Conservation (phyloP, 2,113 vertebrate genomes). For the Callochromis pleurospilus region DNA sequence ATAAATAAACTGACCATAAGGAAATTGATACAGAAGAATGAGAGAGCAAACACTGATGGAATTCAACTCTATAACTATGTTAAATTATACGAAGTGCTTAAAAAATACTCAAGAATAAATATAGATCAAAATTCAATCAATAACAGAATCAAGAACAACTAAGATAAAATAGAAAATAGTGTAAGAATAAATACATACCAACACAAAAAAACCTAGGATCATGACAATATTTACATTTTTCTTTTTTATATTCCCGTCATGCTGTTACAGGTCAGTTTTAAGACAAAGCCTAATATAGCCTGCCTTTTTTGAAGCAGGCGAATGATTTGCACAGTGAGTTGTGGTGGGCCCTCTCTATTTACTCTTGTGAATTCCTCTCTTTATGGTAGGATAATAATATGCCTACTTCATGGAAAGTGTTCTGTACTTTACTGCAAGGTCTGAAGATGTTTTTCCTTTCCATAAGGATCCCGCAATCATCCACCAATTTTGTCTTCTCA, state of each 20-base stretch:
- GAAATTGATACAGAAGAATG: not conserved
- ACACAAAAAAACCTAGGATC: not conserved
- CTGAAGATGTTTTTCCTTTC: not conserved
- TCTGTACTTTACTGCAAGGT: not conserved
- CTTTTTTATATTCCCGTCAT: not conserved
- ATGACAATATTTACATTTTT: not conserved
- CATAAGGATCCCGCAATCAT: not conserved
- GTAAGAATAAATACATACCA: not conserved
- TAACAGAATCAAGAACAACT: not conserved
- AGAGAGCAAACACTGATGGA: not conserved
- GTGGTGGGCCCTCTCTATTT: not conserved
- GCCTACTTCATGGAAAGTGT: not conserved
- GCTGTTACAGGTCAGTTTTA: not conserved
- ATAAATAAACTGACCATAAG: not conserved
- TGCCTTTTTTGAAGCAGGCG: not conserved
- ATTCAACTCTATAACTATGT: not conserved
- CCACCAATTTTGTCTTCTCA: not conserved
- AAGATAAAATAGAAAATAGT: not conserved
- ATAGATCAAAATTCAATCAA: not conserved
- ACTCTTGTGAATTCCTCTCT: not conserved
- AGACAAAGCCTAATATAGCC: not conserved
- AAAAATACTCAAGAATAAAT: not conserved
- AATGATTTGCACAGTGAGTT: not conserved
- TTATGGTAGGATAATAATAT: not conserved
- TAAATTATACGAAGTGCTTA: not conserved